These are phyloP conservation scores for Zosterops pallidus DNA, from an alignment of 2,113 vertebrate genomes.

Conservation along the genomic window DNA sequence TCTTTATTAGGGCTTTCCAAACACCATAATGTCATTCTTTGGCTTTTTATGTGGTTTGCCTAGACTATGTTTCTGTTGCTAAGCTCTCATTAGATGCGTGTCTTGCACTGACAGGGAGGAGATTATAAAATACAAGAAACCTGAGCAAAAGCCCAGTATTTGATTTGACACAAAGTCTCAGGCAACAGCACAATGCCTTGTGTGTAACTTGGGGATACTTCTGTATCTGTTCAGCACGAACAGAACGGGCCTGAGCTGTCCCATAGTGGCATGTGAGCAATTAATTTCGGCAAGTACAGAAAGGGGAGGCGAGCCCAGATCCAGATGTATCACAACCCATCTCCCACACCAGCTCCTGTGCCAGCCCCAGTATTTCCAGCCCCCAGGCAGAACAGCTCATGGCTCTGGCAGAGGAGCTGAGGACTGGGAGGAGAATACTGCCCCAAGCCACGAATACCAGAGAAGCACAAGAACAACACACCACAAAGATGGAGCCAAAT, in stretches of 20 bases:
- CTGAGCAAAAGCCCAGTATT: background rate
- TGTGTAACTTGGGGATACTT: background rate
- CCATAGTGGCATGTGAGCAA: fast-evolving
- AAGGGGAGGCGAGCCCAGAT: background rate
- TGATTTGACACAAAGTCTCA: background rate
- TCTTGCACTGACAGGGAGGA: background rate
- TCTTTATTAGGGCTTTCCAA: conserved; percentile 13
- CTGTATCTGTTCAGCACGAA: fast-evolving
- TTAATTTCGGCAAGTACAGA: background rate
- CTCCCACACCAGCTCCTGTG: background rate
- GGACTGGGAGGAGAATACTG: background rate
- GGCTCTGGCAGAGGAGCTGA: background rate
- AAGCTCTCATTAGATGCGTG: background rate
- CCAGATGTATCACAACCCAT: fast-evolving
- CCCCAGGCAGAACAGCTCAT: background rate
- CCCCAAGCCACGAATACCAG: background rate
- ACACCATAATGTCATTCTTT: background rate
- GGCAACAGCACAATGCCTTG: background rate
- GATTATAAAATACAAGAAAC: background rate
- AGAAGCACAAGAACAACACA: background rate
- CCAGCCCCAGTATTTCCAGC: background rate
- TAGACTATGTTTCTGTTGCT: background rate
- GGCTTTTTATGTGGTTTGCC: background rate
- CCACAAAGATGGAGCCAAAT: background rate
- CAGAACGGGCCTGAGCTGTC: background rate